Percentiles rank a stretch among this genome's conserved stretches.
phyloP scores from a whole-genome alignment of 23 tunicate genomes.

The Halocynthia roretzi region DNA sequence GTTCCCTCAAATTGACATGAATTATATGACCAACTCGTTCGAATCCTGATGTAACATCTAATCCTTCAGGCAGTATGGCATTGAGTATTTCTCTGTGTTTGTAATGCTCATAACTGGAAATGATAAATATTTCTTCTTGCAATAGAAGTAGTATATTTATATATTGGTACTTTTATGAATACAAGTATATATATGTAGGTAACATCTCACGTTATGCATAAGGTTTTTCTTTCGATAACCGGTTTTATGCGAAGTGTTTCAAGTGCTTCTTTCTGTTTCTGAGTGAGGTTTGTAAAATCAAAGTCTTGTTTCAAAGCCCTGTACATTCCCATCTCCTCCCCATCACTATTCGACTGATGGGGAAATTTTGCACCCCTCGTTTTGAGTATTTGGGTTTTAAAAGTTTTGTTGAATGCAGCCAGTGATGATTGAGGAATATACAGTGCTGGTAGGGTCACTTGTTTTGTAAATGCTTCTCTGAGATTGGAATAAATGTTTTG shows the following conservation, averaged over 20 bases:
- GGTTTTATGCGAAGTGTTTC: conserved; percentile 2
- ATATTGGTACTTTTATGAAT: no score
- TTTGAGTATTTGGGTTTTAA: neutral
- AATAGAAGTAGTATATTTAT: neutral
- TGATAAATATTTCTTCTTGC: neutral
- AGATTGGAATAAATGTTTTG: neutral
- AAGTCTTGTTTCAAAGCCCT: conserved; percentile 7
- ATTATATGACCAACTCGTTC: conserved; percentile 58
- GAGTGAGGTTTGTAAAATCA: neutral
- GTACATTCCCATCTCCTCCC: neutral
- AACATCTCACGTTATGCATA: neutral
- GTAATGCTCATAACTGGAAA: conserved; percentile 24
- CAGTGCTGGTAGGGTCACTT: neutral
- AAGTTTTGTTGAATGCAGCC: neutral
- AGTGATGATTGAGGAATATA: conserved; percentile 2
- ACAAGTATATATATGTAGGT: neutral
- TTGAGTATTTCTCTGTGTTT: conserved; percentile 25
- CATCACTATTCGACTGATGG: neutral
- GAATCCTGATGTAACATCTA: conserved; percentile 28
- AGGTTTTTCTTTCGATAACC: neutral
- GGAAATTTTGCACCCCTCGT: neutral
- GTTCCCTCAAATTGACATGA: conserved; percentile 54
- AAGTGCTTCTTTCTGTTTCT: neutral
- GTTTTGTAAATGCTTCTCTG: conserved; percentile 11
- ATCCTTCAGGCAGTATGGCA: conserved; percentile 35